Evolutionary conservation across 2,113 vertebrate genomes (phyloP).

Genomic region (Cepphus grylle): DNA sequence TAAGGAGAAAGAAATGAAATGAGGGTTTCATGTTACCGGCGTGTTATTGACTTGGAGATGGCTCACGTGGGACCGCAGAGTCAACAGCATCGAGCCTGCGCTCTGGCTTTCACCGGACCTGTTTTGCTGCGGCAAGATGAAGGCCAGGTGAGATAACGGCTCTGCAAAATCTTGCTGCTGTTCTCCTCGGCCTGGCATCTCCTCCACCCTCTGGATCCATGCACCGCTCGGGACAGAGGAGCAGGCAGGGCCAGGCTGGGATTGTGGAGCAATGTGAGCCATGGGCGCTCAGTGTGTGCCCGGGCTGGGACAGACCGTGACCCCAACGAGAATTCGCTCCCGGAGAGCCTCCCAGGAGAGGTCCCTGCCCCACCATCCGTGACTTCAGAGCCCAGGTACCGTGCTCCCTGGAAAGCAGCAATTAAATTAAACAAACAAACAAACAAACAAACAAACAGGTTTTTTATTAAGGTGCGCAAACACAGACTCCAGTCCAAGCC

Average conservation of each 20-base stretch:
- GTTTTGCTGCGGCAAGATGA: not conserved
- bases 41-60: not conserved
- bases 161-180: not conserved
- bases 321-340: fast-evolving
- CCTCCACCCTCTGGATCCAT: fast-evolving
- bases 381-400: not conserved
- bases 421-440: not conserved
- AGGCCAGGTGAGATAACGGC: not conserved
- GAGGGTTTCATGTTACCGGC: not conserved
- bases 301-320: not conserved
- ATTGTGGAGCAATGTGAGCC: fast-evolving
- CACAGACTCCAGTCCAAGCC: not conserved
- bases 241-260: fast-evolving
- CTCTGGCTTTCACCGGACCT: not conserved
- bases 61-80: constrained; percentile 28
- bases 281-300: not conserved
- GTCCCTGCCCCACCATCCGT: fast-evolving
- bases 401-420: not conserved
- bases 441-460: too few relatives aligned
- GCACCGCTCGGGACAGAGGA: fast-evolving
- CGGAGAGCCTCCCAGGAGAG: not conserved
- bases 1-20: not conserved
- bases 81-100: not conserved
- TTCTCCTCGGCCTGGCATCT: not conserved
- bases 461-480: not conserved